Percentiles rank a stretch among this genome's conserved stretches.
Evolutionary conservation across 35 echinoderm and acorn worm species (phyloP).

Genomic region (Heliocidaris tuberculata): DNA sequence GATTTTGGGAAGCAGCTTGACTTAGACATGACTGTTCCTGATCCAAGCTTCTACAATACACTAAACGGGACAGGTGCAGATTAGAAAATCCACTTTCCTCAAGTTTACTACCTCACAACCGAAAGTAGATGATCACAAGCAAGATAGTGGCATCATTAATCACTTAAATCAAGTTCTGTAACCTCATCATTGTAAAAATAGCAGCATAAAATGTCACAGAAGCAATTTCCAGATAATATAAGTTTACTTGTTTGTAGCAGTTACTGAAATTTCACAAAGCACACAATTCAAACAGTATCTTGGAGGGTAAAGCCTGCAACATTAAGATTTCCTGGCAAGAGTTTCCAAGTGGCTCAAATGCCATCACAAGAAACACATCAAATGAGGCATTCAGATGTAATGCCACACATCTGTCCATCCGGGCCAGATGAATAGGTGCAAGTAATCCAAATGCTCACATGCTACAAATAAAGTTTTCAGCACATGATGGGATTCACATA

Average conservation of each 20-base stretch:
- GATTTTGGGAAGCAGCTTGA: slow-evolving; percentile 24
- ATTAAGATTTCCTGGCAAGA: background rate
- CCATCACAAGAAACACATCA: background rate
- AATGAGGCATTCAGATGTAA: background rate
- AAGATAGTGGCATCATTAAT: background rate
- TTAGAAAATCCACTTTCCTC: background rate
- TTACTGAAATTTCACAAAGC: too few species aligned
- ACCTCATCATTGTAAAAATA: background rate
- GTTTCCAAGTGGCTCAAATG: background rate
- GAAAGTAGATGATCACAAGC: background rate
- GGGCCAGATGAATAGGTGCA: background rate
- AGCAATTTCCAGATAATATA: too few species aligned
- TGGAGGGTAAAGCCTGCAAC: too few species aligned
- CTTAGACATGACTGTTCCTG: background rate
- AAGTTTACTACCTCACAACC: background rate
- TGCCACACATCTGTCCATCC: background rate
- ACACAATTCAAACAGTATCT: too few species aligned
- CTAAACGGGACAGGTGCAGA: background rate
- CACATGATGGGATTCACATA: background rate
- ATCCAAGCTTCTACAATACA: background rate
- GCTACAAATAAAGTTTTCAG: background rate
- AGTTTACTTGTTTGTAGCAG: too few species aligned
- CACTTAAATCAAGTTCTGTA: background rate
- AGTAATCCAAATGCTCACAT: background rate
- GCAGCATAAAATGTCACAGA: background rate